Base-by-base conservation (phyloP, 1,140 invertebrate genomes). In the Adoxophyes honmai region DNA sequence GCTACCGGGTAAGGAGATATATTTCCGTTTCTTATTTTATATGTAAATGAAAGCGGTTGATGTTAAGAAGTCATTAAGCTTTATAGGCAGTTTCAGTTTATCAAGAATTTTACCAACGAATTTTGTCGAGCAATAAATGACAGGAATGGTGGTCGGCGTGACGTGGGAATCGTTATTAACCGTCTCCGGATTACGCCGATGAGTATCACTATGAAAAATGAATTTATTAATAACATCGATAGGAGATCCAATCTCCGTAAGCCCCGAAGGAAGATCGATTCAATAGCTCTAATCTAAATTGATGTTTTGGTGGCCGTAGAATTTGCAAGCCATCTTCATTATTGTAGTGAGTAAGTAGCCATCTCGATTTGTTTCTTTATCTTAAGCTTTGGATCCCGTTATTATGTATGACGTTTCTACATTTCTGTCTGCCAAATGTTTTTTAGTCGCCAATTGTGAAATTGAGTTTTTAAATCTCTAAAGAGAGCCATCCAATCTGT, bases 161-260 rank as follows among this genome's bases (percentile, higher is more conserved):
- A 75, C 82, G 79, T 88, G 82, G 75, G 84, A 86, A 83, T 69
- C 70, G 59, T 78, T 70, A 75, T 72, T 60, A 59, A 65, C 60
- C 55, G 70, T 63, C 70, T 75, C 64, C 78, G 78, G 75, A 84
- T 84, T 87, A 85, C 78, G 72, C 69, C 56, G 80, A 84, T 81
- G 67, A 52, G 52, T 82, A 84, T 82, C 79, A 57, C 15, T 34
- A 71, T 66, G 68, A 72, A 78, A 70, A 80, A 74, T 76, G 66
- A 79, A 76, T 81, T 18, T 83, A 79, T 78, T 81, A 79, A 79
- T 81, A 71, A 70, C 58, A 69, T 68, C 68, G 70, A 77, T 78
- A 68, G 62, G 66, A 60, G 78, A 81, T 80, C 60, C 67, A 73
- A 79, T 80, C 72, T 68, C 44, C 38, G 52, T 70, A 66, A 66